These are phyloP conservation scores for Caenorhabditis sulstoni DNA, from an alignment of 2,888 invertebrate genomes.

Conservation along the genomic window DNA sequence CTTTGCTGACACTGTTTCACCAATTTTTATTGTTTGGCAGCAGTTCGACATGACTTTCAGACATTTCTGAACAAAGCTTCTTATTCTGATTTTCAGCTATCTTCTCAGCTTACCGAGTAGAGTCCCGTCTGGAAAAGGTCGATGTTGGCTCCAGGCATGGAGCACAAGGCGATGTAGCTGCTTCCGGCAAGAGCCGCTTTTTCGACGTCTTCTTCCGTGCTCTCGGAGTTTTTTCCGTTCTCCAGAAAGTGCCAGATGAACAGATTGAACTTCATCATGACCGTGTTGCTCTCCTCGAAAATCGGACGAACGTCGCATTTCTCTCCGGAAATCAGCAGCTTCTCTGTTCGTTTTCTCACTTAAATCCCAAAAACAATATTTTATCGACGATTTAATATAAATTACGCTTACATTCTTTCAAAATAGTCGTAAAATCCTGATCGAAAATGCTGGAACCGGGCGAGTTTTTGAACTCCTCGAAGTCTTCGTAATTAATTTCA, in stretches of 20 bases:
- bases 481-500: conserved; percentile 52
- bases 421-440: conserved; percentile 16
- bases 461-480: conserved; percentile 37
- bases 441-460: conserved; percentile 34
- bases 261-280: conserved; percentile 36
- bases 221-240: conserved; percentile 27
- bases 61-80: too few species aligned
- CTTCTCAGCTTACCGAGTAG: conserved; percentile 16
- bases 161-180: conserved; percentile 38
- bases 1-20: conserved; percentile 20
- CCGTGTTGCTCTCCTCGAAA: conserved; percentile 25
- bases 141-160: conserved; percentile 17
- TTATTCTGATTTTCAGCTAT: neutral
- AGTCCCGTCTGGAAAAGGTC: conserved; percentile 41
- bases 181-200: conserved; percentile 18
- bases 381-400: neutral
- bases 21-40: conserved; percentile 33
- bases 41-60: conserved; percentile 50
- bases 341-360: conserved; percentile 31
- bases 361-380: neutral
- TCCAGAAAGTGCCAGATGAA: conserved; percentile 49
- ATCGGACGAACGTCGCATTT: conserved; percentile 33
- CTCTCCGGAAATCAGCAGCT: conserved; percentile 6
- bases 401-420: conserved; percentile 41
- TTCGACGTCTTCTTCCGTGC: conserved; percentile 20